phyloP scores from a whole-genome alignment of 2,113 vertebrate genomes.

The Rhadina sibilatrix region DNA sequence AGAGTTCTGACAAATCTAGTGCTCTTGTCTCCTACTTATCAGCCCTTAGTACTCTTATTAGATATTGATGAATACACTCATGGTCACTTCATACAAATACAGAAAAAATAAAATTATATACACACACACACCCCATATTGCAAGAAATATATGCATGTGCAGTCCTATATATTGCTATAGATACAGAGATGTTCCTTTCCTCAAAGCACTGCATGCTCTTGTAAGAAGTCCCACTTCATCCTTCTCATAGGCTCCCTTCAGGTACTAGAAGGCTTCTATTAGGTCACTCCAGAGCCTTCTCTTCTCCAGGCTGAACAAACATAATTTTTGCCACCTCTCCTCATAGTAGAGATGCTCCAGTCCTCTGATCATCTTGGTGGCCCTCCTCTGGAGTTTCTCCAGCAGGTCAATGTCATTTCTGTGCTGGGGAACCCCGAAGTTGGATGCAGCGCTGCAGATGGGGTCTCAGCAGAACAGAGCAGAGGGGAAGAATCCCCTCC shows the following conservation, averaged over 20 bases:
- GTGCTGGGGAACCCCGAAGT: neutral
- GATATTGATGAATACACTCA: neutral
- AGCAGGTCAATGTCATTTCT: rapidly evolving
- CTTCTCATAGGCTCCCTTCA: neutral
- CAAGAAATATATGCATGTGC: neutral
- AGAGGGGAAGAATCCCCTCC: neutral
- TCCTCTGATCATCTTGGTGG: neutral
- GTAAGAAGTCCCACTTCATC: neutral
- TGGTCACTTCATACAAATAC: rapidly evolving
- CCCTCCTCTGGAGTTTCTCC: neutral
- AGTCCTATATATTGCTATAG: neutral
- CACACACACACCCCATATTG: neutral
- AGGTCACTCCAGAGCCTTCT: neutral
- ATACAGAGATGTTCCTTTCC: neutral
- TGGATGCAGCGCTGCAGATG: neutral
- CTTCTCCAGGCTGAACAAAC: neutral
- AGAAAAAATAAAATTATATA: neutral
- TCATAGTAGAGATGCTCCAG: neutral
- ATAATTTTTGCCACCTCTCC: rapidly evolving
- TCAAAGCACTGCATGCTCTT: neutral
- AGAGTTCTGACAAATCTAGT: neutral
- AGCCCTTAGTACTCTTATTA: neutral
- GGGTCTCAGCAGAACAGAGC: neutral
- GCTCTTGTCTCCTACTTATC: neutral
- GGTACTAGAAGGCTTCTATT: neutral